Evolutionary conservation across 2,888 invertebrate genomes (phyloP), one percentile per base, ranked within the genome.

Genomic region (Agrochola macilenta): DNA sequence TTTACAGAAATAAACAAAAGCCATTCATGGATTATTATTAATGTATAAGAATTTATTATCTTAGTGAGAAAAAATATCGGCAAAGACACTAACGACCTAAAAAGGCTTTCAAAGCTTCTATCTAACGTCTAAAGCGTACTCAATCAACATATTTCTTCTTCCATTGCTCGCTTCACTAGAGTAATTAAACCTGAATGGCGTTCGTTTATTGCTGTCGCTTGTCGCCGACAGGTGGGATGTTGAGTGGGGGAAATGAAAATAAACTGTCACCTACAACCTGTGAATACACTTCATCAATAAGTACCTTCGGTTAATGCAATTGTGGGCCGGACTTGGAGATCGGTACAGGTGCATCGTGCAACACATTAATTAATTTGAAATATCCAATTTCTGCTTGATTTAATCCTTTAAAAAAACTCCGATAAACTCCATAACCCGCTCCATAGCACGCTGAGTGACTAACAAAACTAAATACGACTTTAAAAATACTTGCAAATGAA

Each of bases 221-320:
- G 65, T 69, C 61, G 69, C 71, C 78, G 85, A 81, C 90, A 90
- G 87, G 84, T 88, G 86, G 86, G 77, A 76, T 69, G 58, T 82
- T 75, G 66, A 87, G 79, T 76, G 70, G 71, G 66, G 65, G 74
- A 87, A 87, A 88, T 85, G 85, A 84, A 87, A 88, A 90, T 81
- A 92, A 88, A 90, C 88, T 87, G 90, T 90, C 91, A 89, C 89
- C 87, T 87, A 84, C 86, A 90, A 90, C 88, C 90, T 86, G 79
- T 46, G 58, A 54, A 63, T 87, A 87, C 83, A 89, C 89, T 89
- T 90, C 87, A 92, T 92, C 90, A 90, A 90, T 88, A 89, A 85
- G 80, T 78, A 78, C 79, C 79, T 79, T 74, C 61, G 57, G 70
- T 82, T 72, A 63, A 78, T 85, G 81, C 80, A 81, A 66, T 46